phyloP scores from a whole-genome alignment of 1,140 invertebrate genomes.

The Papilio dardanus region DNA sequence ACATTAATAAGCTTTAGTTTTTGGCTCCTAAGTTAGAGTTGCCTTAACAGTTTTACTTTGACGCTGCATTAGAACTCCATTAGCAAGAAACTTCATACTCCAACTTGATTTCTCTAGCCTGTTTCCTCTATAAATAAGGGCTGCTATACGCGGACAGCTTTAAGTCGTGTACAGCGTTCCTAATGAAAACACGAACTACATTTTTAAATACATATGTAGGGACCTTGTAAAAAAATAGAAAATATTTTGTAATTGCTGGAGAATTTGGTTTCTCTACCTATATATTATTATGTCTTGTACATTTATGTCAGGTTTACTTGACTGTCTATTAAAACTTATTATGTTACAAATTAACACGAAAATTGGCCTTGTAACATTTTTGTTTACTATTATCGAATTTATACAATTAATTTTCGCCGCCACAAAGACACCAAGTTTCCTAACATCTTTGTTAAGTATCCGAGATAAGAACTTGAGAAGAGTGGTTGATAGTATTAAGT shows the following conservation, averaged over 20 bases:
- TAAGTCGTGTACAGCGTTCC: too few relatives aligned
- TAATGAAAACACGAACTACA: too few relatives aligned
- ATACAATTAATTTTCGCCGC: neutral
- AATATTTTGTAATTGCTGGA: too few relatives aligned
- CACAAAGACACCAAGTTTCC: neutral
- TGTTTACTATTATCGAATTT: neutral
- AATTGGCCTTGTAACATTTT: neutral
- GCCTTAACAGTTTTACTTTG: conserved; percentile 10
- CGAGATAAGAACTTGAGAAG: conserved; percentile 12
- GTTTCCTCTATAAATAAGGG: neutral
- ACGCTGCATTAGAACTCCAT: conserved; percentile 18
- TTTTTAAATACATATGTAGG: too few relatives aligned
- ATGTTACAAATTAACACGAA: neutral
- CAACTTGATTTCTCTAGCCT: neutral
- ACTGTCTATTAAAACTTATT: too few relatives aligned
- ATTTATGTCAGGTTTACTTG: too few relatives aligned
- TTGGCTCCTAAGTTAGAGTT: neutral
- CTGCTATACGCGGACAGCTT: too few relatives aligned
- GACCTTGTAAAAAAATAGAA: too few relatives aligned
- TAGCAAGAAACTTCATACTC: conserved; percentile 27
- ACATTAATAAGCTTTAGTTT: neutral
- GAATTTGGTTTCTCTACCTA: too few relatives aligned
- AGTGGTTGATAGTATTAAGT: conserved; percentile 4
- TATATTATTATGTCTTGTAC: too few relatives aligned
- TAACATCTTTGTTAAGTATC: conserved; percentile 11